Conservation (phyloP, 2,797 vertebrate genomes). For the Eupleurogrammus muticus region DNA sequence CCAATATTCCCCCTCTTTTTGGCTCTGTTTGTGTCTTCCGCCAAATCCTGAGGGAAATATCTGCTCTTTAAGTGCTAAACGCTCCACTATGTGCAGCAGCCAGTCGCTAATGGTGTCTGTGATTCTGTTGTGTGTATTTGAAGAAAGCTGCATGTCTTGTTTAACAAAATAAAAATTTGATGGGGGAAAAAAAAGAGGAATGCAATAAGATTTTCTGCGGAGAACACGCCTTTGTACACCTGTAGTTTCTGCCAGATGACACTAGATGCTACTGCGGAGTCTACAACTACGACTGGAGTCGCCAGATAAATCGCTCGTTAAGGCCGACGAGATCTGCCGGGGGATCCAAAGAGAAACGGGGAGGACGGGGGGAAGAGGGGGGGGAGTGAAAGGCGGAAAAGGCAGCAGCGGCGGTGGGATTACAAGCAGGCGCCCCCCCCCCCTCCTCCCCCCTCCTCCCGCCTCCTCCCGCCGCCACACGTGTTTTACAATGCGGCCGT, state of each 20-base stretch:
- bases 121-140: no score
- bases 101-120: not conserved
- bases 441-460: no score
- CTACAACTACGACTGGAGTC: not conserved
- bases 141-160: no score
- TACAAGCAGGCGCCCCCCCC: constrained; percentile 49
- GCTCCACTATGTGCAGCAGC: not conserved
- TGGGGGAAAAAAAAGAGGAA: no score
- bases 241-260: constrained; percentile 8
- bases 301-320: constrained; percentile 10
- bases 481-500: constrained; percentile 88
- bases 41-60: not conserved
- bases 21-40: not conserved
- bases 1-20: not conserved
- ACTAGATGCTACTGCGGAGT: constrained; percentile 31
- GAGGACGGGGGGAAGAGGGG: not conserved
- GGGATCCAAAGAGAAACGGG: constrained; percentile 26
- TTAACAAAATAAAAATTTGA: no score
- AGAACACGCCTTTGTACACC: not conserved
- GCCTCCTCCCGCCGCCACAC: constrained; percentile 78
- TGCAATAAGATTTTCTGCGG: not conserved
- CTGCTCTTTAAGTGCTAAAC: not conserved
- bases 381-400: no score
- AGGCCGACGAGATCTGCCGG: constrained; percentile 12
- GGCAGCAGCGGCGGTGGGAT: constrained; percentile 49